Evolutionary conservation across 2,888 invertebrate species (phyloP).

Genomic region (Aspidiotus destructor): DNA sequence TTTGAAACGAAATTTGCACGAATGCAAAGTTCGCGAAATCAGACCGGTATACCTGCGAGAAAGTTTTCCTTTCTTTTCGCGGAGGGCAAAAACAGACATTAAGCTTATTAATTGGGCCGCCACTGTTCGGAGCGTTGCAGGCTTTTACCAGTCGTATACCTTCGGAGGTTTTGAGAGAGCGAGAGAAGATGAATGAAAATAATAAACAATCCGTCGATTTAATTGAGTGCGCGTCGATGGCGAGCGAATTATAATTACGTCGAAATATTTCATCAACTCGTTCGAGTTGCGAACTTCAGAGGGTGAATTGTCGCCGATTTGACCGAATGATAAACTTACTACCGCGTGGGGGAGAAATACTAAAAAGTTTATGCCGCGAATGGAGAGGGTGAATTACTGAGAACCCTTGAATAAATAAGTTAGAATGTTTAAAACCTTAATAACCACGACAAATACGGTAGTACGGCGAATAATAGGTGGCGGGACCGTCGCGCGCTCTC

Average conservation of each 20-base stretch:
- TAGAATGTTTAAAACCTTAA: neutral
- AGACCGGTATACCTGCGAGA: too few species aligned
- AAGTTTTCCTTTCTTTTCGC: too few species aligned
- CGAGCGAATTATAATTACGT: neutral
- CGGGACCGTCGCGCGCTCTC: too few species aligned
- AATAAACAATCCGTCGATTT: neutral
- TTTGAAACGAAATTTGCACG: too few species aligned
- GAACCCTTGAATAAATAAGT: neutral
- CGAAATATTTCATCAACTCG: constrained; percentile 1
- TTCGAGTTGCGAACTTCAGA: neutral
- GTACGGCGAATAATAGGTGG: too few species aligned
- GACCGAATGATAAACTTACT: neutral
- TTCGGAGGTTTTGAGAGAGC: too few species aligned
- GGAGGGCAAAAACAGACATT: too few species aligned
- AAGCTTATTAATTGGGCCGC: too few species aligned
- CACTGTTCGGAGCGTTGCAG: too few species aligned
- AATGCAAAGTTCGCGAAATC: too few species aligned
- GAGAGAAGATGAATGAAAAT: neutral
- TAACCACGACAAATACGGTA: neutral
- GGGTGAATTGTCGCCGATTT: neutral
- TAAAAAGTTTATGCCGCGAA: too few species aligned
- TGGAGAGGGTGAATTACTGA: neutral
- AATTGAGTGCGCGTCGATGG: neutral
- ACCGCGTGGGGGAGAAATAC: neutral
- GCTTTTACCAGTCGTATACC: too few species aligned